These are phyloP conservation scores for Trimorus sp. DNA, from an alignment of 2,888 invertebrate species.

Conservation along the genomic window DNA sequence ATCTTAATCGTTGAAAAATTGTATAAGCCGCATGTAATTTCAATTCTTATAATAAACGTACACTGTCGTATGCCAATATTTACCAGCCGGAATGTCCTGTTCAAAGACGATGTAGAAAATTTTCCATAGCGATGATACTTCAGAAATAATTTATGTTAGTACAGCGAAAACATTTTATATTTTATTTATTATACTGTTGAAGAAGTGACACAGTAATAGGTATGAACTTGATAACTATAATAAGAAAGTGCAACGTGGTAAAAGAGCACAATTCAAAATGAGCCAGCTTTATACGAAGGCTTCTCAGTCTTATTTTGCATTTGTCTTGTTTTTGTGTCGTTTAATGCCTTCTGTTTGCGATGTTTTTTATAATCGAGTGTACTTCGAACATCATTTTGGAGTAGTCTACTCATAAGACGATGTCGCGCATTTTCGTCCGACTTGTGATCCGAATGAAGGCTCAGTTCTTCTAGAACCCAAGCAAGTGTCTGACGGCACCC, in stretches of 20 bases:
- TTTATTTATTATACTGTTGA: neutral
- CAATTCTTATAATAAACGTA: neutral
- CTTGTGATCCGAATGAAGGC: neutral
- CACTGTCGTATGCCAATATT: neutral
- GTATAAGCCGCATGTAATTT: neutral
- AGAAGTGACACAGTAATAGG: neutral
- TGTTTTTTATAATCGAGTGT: slow-evolving; percentile 7
- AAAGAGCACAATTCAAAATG: slow-evolving; percentile 15
- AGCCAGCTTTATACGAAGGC: slow-evolving; percentile 23
- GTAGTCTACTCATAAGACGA: slow-evolving; percentile 15
- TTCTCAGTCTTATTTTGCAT: slow-evolving; percentile 15
- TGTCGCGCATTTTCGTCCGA: slow-evolving; percentile 17
- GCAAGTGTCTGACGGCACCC: slow-evolving; percentile 13
- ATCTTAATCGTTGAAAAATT: neutral
- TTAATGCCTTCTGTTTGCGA: slow-evolving; percentile 12
- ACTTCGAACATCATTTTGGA: slow-evolving; percentile 18
- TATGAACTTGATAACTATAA: slow-evolving; percentile 1
- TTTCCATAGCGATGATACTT: neutral
- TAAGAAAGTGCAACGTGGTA: no score
- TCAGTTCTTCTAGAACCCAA: slow-evolving; percentile 18
- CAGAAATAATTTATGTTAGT: neutral
- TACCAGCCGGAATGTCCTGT: neutral
- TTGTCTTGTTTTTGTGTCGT: slow-evolving; percentile 14
- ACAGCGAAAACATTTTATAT: neutral
- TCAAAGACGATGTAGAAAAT: slow-evolving; percentile 3